Base-by-base conservation (phyloP, 2,113 vertebrate species). In the Melanerpes aurifrons region DNA sequence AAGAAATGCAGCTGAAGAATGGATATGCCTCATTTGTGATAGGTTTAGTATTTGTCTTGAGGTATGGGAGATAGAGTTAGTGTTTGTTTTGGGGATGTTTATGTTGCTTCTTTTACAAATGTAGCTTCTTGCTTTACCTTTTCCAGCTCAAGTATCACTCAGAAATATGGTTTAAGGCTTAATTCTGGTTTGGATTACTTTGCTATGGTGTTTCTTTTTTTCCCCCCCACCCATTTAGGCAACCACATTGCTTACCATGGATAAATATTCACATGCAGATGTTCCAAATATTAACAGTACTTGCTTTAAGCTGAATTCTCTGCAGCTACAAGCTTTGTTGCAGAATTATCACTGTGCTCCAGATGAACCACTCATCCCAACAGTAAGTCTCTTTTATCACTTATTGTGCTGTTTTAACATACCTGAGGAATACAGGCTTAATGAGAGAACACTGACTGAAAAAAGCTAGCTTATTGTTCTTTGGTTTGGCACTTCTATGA, bases 271-370 rank as follows among this genome's bases (percentile, higher is more conserved):
- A 35, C 98, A 98, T 95, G 98, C 99, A 59, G 99, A 99, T 70
- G 98, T 99, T 78, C 98, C 98, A 92, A 98, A 98, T 94, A 99
- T 99, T 95, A 99, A 98, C 92, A 99, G 99, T 96, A 99, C 99
- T 90, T 99, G 99, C 97, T 99, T 99, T 96, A 99, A 99, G 95
- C 97, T 99, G 90, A 99, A 99, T 96, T 99, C 99, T 10, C 96
- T 99, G 93, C 99, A 99, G 87, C 98, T 99, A 4, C 98, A 99
- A 47, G 99, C 99, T 67, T 97, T 99, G 82, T 93, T 99, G 96
- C 98, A 98, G 92, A 99, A 99, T 96, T 99, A 99, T 87, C 99
- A 99, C 97, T 99, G 99, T 94, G 99, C 99, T 40, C 99, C 99
- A 1, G 99, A 99, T 35, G 99, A 99, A 97, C 99, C 99, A 12